Conservation (phyloP, 2,888 invertebrate genomes). For the Meiosimyza decipiens region DNA sequence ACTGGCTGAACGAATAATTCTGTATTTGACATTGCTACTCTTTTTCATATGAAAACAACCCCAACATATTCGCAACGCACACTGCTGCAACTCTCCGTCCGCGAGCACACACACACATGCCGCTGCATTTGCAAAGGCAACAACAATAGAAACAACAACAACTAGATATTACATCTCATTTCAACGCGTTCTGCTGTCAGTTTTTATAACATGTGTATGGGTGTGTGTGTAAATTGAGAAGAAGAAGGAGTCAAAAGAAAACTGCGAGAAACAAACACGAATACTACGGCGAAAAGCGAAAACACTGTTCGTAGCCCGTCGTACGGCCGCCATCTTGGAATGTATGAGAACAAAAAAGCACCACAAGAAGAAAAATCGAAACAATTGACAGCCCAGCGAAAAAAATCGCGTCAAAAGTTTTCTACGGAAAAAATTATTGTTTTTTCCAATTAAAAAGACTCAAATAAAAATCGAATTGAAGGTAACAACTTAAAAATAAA, state of each 20-base stretch:
- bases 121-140: slow-evolving; percentile 18
- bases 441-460: slow-evolving; percentile 40
- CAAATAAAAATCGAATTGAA: slow-evolving; percentile 39
- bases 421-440: slow-evolving; percentile 45
- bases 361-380: slow-evolving; percentile 56
- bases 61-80: background rate
- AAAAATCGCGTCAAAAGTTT: slow-evolving; percentile 56
- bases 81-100: slow-evolving; percentile 3
- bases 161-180: background rate
- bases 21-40: background rate
- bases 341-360: slow-evolving; percentile 54
- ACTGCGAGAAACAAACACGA: slow-evolving; percentile 20
- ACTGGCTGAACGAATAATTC: background rate
- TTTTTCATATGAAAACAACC: slow-evolving; percentile 11
- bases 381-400: slow-evolving; percentile 50
- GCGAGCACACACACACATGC: background rate
- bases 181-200: slow-evolving; percentile 9
- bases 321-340: slow-evolving; percentile 57
- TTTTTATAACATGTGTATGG: background rate
- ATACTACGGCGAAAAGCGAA: slow-evolving; percentile 1
- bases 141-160: slow-evolving; percentile 18
- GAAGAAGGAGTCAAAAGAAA: slow-evolving; percentile 18
- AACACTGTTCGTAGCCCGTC: slow-evolving; percentile 19
- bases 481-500: background rate
- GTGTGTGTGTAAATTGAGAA: slow-evolving; percentile 22